A percentile compares a stretch with the other conserved stretches of the same genome.
Conservation (phyloP, 2,797 vertebrate species). For the Channallabes apus region DNA sequence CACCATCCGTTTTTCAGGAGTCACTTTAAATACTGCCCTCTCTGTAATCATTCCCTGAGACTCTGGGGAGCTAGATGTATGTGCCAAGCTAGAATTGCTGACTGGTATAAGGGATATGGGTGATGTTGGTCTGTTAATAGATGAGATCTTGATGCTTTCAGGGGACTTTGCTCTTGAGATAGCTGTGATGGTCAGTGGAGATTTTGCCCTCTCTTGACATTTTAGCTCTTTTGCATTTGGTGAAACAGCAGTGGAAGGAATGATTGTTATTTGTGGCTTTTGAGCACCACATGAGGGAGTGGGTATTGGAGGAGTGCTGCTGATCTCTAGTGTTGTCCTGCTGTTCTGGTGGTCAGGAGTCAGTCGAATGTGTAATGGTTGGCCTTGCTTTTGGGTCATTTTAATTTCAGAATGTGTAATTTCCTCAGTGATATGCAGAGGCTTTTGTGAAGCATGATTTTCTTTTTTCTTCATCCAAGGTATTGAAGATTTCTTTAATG, state of each 20-base stretch:
- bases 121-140: slow-evolving; percentile 79
- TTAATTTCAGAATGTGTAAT: slow-evolving; percentile 78
- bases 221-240: slow-evolving; percentile 72
- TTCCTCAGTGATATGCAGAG: slow-evolving; percentile 69
- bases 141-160: slow-evolving; percentile 72
- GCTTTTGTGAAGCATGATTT: slow-evolving; percentile 73
- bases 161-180: slow-evolving; percentile 89
- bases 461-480: slow-evolving; percentile 97
- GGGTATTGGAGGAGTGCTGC: slow-evolving; percentile 80
- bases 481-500: slow-evolving; percentile 93
- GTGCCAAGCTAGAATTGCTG: slow-evolving; percentile 80
- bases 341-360: slow-evolving; percentile 93
- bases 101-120: slow-evolving; percentile 91
- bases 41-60: slow-evolving; percentile 90
- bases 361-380: slow-evolving; percentile 90
- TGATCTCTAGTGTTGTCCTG: slow-evolving; percentile 89
- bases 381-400: slow-evolving; percentile 88
- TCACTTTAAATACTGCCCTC: slow-evolving; percentile 92
- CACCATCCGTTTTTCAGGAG: slow-evolving; percentile 93
- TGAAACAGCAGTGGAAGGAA: slow-evolving; percentile 81
- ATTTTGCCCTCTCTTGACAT: slow-evolving; percentile 84
- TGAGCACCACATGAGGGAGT: slow-evolving; percentile 87
- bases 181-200: slow-evolving; percentile 91
- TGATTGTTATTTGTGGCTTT: slow-evolving; percentile 93
- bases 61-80: slow-evolving; percentile 78